A percentile compares a stretch with the other conserved stretches of the same genome.
These are phyloP conservation scores for Caenorhabditis tropicalis DNA, from an alignment of 1,140 invertebrate genomes.

Conservation along the genomic window DNA sequence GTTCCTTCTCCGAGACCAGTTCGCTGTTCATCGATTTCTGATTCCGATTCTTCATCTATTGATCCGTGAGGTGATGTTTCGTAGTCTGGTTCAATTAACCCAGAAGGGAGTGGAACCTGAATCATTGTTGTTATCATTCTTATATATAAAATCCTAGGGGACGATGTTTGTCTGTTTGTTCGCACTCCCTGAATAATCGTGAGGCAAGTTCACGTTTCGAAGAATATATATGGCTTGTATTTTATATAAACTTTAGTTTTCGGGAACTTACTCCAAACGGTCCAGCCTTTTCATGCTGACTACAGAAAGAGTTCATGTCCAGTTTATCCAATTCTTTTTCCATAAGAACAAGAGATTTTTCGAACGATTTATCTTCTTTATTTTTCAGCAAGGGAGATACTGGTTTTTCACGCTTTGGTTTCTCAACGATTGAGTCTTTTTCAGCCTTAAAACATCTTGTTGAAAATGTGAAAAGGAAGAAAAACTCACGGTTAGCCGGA, in stretches of 20 bases:
- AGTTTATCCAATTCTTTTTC: not conserved
- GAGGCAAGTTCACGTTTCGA: no score
- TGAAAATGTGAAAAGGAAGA: not conserved
- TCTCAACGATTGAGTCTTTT: not conserved
- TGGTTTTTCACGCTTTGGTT: not conserved
- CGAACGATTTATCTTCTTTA: not conserved
- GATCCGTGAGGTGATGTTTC: not conserved
- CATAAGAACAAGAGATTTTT: not conserved
- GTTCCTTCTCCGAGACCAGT: constrained; percentile 7
- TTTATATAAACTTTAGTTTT: no score
- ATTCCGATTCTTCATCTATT: not conserved
- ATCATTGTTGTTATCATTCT: not conserved
- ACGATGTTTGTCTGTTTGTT: no score
- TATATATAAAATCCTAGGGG: no score
- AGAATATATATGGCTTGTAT: no score
- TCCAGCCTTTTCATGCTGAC: not conserved
- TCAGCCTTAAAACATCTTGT: not conserved
- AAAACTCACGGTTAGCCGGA: not conserved
- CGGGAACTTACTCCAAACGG: not conserved
- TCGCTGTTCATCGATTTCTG: not conserved
- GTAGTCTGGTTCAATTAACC: not conserved
- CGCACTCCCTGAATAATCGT: no score
- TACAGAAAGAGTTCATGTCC: not conserved
- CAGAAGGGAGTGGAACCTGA: not conserved
- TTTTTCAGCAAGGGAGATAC: not conserved